phyloP scores from a whole-genome alignment of 2,888 invertebrate species.

The Aspidiotus rigidus region DNA sequence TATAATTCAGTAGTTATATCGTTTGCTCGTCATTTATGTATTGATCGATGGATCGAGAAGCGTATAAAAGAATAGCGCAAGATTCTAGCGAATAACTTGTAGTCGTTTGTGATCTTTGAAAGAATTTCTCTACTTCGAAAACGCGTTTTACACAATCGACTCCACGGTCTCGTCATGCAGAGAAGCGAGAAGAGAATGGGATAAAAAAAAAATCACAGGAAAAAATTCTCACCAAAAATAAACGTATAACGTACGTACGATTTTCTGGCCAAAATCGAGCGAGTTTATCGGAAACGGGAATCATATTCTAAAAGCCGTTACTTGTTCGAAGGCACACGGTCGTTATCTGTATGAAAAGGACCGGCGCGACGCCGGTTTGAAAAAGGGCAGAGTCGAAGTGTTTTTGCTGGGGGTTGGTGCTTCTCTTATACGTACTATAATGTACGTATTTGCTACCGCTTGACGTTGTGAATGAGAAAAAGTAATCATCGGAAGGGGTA shows the following conservation, averaged over 20 bases:
- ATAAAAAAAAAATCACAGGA: not conserved
- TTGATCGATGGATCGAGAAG: no score
- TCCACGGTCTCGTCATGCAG: no score
- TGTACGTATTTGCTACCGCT: no score
- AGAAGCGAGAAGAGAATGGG: not conserved
- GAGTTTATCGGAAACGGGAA: slow-evolving; percentile 17
- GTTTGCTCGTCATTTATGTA: no score
- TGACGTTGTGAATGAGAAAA: slow-evolving; percentile 25
- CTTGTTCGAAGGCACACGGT: slow-evolving; percentile 1
- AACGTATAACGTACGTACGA: not conserved
- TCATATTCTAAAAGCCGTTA: slow-evolving; percentile 26
- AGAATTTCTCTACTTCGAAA: no score
- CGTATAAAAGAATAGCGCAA: no score
- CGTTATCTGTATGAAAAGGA: slow-evolving; percentile 25
- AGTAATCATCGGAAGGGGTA: slow-evolving; percentile 23
- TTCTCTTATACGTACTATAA: not conserved
- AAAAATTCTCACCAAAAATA: not conserved
- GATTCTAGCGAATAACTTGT: no score
- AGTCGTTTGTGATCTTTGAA: no score
- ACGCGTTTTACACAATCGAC: no score
- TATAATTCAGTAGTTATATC: no score
- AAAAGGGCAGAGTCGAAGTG: slow-evolving; percentile 23
- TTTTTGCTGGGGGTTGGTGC: slow-evolving; percentile 19
- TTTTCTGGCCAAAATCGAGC: not conserved
- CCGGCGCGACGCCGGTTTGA: not conserved